phyloP scores from a whole-genome alignment of 1,140 invertebrate species.

The Bombus affinis region DNA sequence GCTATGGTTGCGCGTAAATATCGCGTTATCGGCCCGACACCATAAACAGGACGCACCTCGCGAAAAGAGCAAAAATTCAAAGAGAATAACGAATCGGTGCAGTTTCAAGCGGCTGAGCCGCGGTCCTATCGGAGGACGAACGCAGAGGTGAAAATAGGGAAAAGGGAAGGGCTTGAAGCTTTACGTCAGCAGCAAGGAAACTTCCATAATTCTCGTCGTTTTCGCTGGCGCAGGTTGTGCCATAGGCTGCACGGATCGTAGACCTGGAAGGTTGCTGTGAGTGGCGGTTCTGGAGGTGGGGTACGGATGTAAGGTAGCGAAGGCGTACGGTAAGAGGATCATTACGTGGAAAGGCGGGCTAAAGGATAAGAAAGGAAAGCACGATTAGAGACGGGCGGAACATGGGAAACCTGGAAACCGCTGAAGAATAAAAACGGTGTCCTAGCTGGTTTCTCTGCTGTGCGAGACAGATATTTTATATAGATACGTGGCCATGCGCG shows the following conservation, averaged over 20 bases:
- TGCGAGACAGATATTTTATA: slow-evolving; percentile 6
- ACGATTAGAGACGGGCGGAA: slow-evolving; percentile 35
- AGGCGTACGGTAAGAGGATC: slow-evolving; percentile 45
- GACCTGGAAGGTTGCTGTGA: slow-evolving; percentile 28
- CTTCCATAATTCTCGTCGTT: slow-evolving; percentile 70
- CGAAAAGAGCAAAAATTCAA: slow-evolving; percentile 63
- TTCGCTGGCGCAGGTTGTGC: slow-evolving; percentile 57
- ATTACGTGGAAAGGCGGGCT: slow-evolving; percentile 35
- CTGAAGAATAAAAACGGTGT: slow-evolving; percentile 22
- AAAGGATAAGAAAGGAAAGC: slow-evolving; percentile 38
- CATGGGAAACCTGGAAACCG: slow-evolving; percentile 17
- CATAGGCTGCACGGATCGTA: slow-evolving; percentile 12
- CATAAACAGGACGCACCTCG: slow-evolving; percentile 39
- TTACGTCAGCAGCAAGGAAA: slow-evolving; percentile 66
- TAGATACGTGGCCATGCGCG: neutral
- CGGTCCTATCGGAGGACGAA: slow-evolving; percentile 32
- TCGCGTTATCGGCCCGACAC: slow-evolving; percentile 9
- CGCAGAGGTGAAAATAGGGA: slow-evolving; percentile 21
- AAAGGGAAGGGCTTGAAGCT: slow-evolving; percentile 55
- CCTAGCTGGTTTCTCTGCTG: slow-evolving; percentile 18
- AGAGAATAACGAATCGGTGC: slow-evolving; percentile 66
- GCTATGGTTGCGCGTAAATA: slow-evolving; percentile 10
- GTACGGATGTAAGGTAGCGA: slow-evolving; percentile 31
- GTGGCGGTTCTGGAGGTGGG: slow-evolving; percentile 14
- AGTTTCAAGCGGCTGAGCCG: slow-evolving; percentile 34